Base-by-base conservation (phyloP, 2,888 invertebrate genomes). In the Oscheius myriophilus region DNA sequence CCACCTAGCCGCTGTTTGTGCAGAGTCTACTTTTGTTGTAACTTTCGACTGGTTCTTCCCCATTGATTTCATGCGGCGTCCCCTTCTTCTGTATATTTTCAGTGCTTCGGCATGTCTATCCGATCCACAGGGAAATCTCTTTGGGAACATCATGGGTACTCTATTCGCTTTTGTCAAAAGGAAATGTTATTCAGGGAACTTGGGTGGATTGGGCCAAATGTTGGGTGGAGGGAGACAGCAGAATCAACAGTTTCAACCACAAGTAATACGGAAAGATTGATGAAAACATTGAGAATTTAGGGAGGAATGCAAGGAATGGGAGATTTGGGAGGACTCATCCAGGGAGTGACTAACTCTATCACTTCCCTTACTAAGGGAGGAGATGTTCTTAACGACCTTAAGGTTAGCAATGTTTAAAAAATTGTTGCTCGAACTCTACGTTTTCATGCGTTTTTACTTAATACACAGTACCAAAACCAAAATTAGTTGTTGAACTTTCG, bases 331-430 rank as follows among this genome's bases (percentile, higher is more conserved):
- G 53, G 53, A 53, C 16, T 18, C 6, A 25, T 18, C 21, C 16
- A n/a, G 23, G 25, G 18, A 4, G 43, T 57, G 6, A 18, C 42
- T 11, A 14, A 41, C 33, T 33, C 33, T 9, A 33, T 33, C 33
- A 33, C 33, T 33, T 33, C 33, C 33, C 33, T 33, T 33, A 9
- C 9, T 33, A 3, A 33, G 9, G 33, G 33, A 33, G 33, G 33
- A 33, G 57, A 57, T 12, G 21, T 57, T 18, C 57, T 57, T 18
- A 41, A 57, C 18, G 42, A 57, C 14, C 42, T 57, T 9, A 57
- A 57, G 43, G 57, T 57, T 3, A 33, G 33, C 9, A 6, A 3
- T 33, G 3, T 33, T 33, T 3, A 33, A 33, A 33, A 33, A n/a
- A n/a, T n/a, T n/a, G n/a, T n/a, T n/a, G n/a, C n/a, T n/a, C n/a